Evolutionary conservation across 2,888 invertebrate species (phyloP).

Genomic region (Maniola hyperantus): DNA sequence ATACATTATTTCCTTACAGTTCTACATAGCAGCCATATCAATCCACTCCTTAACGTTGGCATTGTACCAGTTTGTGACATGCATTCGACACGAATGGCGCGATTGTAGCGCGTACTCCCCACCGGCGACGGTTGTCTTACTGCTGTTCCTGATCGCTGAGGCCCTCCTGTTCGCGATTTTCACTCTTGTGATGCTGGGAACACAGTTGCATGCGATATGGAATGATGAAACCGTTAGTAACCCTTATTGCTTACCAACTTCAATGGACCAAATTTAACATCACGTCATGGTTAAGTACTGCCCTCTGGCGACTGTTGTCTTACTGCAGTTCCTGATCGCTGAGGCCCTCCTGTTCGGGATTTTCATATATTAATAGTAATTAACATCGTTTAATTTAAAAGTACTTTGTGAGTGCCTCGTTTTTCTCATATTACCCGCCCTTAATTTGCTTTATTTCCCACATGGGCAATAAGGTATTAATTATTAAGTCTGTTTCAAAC

Average conservation of each 20-base stretch:
- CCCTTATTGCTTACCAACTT: neutral
- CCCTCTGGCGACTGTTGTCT: too few species aligned
- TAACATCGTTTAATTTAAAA: too few species aligned
- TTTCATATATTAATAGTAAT: too few species aligned
- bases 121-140: constrained; percentile 96
- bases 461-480: too few species aligned
- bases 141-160: constrained; percentile 96
- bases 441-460: too few species aligned
- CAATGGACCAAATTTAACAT: too few species aligned
- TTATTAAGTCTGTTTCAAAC: too few species aligned
- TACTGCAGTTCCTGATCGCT: too few species aligned
- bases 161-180: constrained; percentile 98
- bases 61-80: constrained; percentile 96
- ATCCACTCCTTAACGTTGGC: constrained; percentile 96
- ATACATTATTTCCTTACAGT: constrained; percentile 80
- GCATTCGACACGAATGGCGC: constrained; percentile 97
- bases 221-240: constrained; percentile 96
- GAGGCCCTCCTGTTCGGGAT: neutral
- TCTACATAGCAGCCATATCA: constrained; percentile 99
- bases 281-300: too few species aligned
- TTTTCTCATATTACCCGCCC: too few species aligned
- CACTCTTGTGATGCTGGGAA: constrained; percentile 98
- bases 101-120: constrained; percentile 97
- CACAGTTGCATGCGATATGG: constrained; percentile 98
- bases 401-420: too few species aligned